These are phyloP conservation scores for Tenualosa thibaudeaui DNA, from an alignment of 2,797 vertebrate species.

Conservation along the genomic window DNA sequence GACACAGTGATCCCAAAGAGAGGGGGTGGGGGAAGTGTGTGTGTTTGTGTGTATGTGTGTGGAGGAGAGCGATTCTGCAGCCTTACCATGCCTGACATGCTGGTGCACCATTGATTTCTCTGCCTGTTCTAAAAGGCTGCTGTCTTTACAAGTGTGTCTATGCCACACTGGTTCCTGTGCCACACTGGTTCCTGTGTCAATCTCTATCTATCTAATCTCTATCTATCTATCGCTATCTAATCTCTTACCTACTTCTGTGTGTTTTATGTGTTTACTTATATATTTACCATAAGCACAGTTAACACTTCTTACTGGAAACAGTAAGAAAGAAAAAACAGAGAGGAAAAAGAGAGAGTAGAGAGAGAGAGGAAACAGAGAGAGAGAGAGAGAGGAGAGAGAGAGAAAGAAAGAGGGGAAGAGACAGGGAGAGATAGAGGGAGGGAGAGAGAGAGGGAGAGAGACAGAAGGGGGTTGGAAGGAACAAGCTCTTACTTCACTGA, in stretches of 20 bases:
- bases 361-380: constrained; percentile 24
- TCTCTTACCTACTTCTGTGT: neutral
- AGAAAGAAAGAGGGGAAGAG: neutral
- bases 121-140: neutral
- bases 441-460: neutral
- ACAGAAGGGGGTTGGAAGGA: neutral
- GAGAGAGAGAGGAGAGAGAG: neutral
- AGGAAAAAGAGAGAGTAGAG: neutral
- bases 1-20: neutral
- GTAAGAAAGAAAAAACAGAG: neutral
- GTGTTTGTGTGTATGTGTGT: neutral
- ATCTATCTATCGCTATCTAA: no score
- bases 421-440: constrained; percentile 19
- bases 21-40: neutral
- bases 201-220: no score
- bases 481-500: constrained; percentile 29
- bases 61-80: constrained; percentile 22
- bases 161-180: no score
- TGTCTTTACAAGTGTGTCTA: neutral
- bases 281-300: neutral
- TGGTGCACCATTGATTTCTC: neutral
- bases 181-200: no score
- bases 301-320: no score
- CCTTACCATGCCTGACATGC: neutral
- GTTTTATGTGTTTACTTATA: neutral